These are phyloP conservation scores for Drosophila azteca DNA, from an alignment of 1,140 invertebrate species.

Conservation along the genomic window DNA sequence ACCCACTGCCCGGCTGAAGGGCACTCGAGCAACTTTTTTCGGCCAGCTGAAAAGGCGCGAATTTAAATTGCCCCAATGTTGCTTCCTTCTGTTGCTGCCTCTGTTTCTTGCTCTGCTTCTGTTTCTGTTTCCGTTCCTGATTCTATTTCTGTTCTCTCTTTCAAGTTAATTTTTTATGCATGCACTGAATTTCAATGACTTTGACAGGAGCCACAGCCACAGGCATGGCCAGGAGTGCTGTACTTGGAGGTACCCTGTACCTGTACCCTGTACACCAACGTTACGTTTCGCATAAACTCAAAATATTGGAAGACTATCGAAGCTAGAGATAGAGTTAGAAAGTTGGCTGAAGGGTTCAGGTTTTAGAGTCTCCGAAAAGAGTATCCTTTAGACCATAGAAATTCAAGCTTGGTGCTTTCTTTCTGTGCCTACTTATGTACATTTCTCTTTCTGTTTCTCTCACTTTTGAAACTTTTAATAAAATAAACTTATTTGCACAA, in stretches of 20 bases:
- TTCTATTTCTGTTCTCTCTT: constrained; percentile 11
- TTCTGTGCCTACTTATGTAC: neutral
- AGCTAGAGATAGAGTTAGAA: no score
- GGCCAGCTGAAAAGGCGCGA: constrained; percentile 44
- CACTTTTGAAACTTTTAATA: constrained; percentile 63
- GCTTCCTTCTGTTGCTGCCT: constrained; percentile 12
- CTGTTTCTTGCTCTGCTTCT: neutral
- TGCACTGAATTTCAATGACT: constrained; percentile 67
- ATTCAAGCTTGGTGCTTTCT: no score
- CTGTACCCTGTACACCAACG: no score
- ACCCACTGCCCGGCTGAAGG: neutral
- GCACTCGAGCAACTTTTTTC: constrained; percentile 44
- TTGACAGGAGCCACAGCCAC: constrained; percentile 36
- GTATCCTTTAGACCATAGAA: no score
- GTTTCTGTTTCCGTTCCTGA: constrained; percentile 3
- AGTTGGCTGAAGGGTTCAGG: no score
- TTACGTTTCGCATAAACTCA: no score
- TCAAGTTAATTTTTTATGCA: constrained; percentile 64
- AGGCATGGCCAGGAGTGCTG: no score
- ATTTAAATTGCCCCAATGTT: constrained; percentile 41
- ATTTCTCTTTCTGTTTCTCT: constrained; percentile 34
- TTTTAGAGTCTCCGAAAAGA: no score
- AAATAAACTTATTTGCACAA: constrained; percentile 67
- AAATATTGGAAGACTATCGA: no score
- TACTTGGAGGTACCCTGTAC: no score